Percentiles rank a stretch among this genome's conserved stretches.
Conservation (phyloP, 2,797 vertebrate genomes). For the Hydrocynus forskahlii region DNA sequence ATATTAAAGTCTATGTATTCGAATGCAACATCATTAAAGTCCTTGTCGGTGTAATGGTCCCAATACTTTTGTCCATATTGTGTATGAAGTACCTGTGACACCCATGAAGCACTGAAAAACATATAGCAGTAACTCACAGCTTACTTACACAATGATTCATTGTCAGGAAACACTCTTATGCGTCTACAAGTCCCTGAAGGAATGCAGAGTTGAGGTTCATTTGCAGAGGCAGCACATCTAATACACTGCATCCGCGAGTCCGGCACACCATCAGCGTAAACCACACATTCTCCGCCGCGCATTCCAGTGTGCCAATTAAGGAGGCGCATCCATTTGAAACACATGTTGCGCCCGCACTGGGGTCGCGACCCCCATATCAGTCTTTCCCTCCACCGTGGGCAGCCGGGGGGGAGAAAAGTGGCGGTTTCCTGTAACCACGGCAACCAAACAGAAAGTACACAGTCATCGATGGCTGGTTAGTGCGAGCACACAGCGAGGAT, state of each 20-base stretch:
- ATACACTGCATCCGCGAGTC: slow-evolving; percentile 2
- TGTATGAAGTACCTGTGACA: too few relatives aligned
- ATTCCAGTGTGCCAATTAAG: slow-evolving; percentile 35
- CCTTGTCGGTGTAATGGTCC: too few relatives aligned
- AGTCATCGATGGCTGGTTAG: background rate
- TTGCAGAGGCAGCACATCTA: background rate
- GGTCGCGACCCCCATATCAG: slow-evolving; percentile 44
- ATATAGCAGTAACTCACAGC: too few relatives aligned
- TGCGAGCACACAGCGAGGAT: slow-evolving; percentile 9
- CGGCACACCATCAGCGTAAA: background rate
- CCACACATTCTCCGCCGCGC: slow-evolving; percentile 30
- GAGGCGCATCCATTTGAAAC: slow-evolving; percentile 50
- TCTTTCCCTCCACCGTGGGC: slow-evolving; percentile 9
- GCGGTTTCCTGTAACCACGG: slow-evolving; percentile 46
- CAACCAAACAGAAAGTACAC: slow-evolving; percentile 41
- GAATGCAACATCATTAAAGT: too few relatives aligned
- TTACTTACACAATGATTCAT: too few relatives aligned
- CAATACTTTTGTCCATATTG: too few relatives aligned
- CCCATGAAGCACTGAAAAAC: too few relatives aligned
- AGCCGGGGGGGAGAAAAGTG: slow-evolving; percentile 41
- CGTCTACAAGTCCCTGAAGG: too few relatives aligned
- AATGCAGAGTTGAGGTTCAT: background rate
- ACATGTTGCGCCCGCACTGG: slow-evolving; percentile 41
- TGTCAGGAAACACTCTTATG: too few relatives aligned
- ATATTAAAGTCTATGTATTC: too few relatives aligned